Base-by-base conservation (phyloP, 2,113 vertebrate species). In the Pelvicachromis taeniatus region DNA sequence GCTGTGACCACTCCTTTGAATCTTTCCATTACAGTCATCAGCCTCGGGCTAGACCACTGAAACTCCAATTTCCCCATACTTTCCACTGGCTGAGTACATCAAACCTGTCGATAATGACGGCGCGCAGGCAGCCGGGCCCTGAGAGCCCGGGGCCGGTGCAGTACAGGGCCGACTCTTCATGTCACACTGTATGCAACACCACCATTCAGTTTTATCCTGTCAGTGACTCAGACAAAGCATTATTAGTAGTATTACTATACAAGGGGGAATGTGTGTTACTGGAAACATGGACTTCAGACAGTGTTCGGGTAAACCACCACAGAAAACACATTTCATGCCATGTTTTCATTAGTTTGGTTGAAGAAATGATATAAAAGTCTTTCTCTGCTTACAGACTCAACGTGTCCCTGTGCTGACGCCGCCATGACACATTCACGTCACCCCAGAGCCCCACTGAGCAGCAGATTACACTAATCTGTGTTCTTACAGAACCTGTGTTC, bases 21-120 rank as follows among this genome's bases (percentile, higher is more conserved):
- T 96, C 94, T 97, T 98, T 98, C 97, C 96, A 96, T 96, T 96
- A 94, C 96, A 45, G 21, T 81, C 29, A 89, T 91, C 48, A 94
- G 96, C 95, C 89, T 84, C 87, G 90, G 97, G 96, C 88, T 91
- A 89, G 86, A 93, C 93, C 94, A 83, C 86, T 89, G 83, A 91
- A 96, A 82, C 85, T 95, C 95, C 85, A 96, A 85, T 90, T 95
- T 95, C 68, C 94, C 93, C 92, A 96, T 94, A 94, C 87, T 93
- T 96, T 96, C 90, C 94, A 96, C 95, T 96, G 55, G 86, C 87
- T 91, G 92, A 91, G 82, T 94, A 90, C 95, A 96, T 96, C 95
- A 96, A 96, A 94, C 94, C 95, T 95, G 96, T 96, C 97, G 96
- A 96, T 97, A 97, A 81, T 92, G 93, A 96, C 97, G 95, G 95